Base-by-base conservation (phyloP, 2,113 vertebrate species). In the Microcebus griseorufus region DNA sequence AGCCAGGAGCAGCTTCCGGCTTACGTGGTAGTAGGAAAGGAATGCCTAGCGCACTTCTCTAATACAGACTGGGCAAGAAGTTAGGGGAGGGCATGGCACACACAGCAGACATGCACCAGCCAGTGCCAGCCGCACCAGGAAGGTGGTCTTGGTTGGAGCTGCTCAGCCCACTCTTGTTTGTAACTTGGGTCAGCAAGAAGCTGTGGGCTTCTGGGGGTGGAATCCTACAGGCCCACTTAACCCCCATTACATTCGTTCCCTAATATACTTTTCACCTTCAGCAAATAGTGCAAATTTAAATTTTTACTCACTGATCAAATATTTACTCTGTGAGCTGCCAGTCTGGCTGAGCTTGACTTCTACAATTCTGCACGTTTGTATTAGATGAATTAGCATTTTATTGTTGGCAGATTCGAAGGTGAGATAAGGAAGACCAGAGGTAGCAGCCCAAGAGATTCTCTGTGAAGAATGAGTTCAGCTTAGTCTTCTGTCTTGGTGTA, bases 241-340 rank as follows among this genome's bases (percentile, higher is more conserved):
- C 97, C 98, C 89, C 96, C 97, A 97, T 97, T 97, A 98, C 96
- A 95, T 92, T 82, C 37, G 0, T 95, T 97, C 96, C 96, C 96
- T 98, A 97, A 98, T 97, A 98, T 93, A 98, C 98, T 98, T 98
- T 98, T 98, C 97, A 98, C 96, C 96, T 97, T 97, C 93, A 55
- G 97, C 90, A 98, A 98, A 98, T 97, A 97, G 96, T 85, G 72
- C 93, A 98, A 97, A 98, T 98, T 97, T 97, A 96, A 98, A 98
- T 98, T 98, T 98, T 98, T 97, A 96, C 97, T 98, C 96, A 96
- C 96, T 97, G 97, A 97, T 97, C 96, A 98, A 98, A 98, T 98
- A 98, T 98, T 98, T 98, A 97, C 93, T 79, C 97, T 92, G 92
- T 96, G 92, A 97, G 93, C 96, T 93, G 96, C 95, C 98, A 95